Evolutionary conservation across 23 tunicate genomes (phyloP).

Genomic region (Clavelina lepadiformis): DNA sequence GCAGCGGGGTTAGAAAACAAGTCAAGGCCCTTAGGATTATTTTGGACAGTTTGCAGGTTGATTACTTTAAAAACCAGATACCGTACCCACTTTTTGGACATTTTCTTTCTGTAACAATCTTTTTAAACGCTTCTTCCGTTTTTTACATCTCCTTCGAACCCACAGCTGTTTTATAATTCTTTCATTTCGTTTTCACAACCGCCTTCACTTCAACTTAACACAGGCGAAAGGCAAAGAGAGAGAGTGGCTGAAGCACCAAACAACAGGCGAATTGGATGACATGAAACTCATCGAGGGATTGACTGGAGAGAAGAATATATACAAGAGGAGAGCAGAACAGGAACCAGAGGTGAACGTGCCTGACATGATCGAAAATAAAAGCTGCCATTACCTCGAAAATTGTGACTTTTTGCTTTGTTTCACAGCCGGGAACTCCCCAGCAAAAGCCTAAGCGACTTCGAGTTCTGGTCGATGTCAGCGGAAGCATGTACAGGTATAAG

Average conservation of each 20-base stretch:
- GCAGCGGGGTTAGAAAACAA: conserved; percentile 63
- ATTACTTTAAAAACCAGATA: not conserved
- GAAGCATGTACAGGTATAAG: conserved; percentile 96
- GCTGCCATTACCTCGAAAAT: not conserved
- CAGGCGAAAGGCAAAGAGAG: conserved; percentile 94
- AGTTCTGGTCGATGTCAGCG: conserved; percentile 78
- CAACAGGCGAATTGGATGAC: conserved; percentile 88
- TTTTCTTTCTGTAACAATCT: not conserved
- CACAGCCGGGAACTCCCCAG: conserved; percentile 88
- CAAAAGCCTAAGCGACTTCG: conserved; percentile 81
- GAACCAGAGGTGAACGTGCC: conserved; percentile 74
- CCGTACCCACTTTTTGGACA: not conserved
- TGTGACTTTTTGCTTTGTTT: not conserved
- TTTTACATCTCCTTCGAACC: not conserved
- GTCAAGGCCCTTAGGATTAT: conserved; percentile 75
- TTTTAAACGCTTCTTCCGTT: not conserved
- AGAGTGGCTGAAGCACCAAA: conserved; percentile 90
- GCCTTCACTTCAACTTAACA: not conserved
- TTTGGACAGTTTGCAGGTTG: conserved; percentile 82
- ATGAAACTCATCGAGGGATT: conserved; percentile 93
- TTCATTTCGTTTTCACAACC: not conserved
- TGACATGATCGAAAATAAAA: not conserved
- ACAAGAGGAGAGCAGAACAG: conserved; percentile 87
- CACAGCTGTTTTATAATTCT: not conserved
- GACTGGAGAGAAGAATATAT: conserved; percentile 90